Percentiles rank a stretch among this genome's conserved stretches.
Conservation (phyloP, 2,797 vertebrate genomes). For the Ataeniobius toweri region DNA sequence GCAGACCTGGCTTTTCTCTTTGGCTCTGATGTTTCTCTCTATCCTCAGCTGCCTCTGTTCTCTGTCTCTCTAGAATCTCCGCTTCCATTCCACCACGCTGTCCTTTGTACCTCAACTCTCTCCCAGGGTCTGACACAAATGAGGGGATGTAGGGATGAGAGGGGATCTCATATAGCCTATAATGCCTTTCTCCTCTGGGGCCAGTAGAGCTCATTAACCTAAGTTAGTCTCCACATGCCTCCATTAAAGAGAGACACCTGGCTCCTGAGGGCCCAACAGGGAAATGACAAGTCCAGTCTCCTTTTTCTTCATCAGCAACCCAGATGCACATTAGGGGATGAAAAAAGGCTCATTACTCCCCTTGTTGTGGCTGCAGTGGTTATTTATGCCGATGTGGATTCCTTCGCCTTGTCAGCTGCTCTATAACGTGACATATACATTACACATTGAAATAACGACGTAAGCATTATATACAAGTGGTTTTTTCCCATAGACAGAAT, state of each 20-base stretch:
- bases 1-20: slow-evolving; percentile 49
- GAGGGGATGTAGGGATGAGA: slow-evolving; percentile 73
- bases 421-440: slow-evolving; percentile 42
- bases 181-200: slow-evolving; percentile 70
- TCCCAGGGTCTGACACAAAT: slow-evolving; percentile 73
- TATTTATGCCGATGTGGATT: slow-evolving; percentile 50
- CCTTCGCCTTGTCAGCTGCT: slow-evolving; percentile 32
- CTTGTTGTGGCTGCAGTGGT: slow-evolving; percentile 10
- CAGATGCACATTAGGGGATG: slow-evolving; percentile 18
- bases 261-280: slow-evolving; percentile 59
- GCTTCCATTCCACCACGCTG: slow-evolving; percentile 42
- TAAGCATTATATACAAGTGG: slow-evolving; percentile 27
- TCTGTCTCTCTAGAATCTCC: slow-evolving; percentile 36
- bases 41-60: slow-evolving; percentile 23
- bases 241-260: slow-evolving; percentile 78
- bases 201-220: slow-evolving; percentile 79
- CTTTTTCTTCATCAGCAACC: slow-evolving; percentile 63
- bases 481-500: slow-evolving; percentile 42
- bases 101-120: slow-evolving; percentile 60
- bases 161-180: slow-evolving; percentile 72
- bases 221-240: slow-evolving; percentile 66
- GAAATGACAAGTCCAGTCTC: slow-evolving; percentile 64
- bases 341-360: slow-evolving; percentile 32
- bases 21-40: slow-evolving; percentile 31
- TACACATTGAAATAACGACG: slow-evolving; percentile 45